Evolutionary conservation across 2,888 invertebrate species (phyloP), one percentile per base, ranked within the genome.

Genomic region (Trimorus sp.): DNA sequence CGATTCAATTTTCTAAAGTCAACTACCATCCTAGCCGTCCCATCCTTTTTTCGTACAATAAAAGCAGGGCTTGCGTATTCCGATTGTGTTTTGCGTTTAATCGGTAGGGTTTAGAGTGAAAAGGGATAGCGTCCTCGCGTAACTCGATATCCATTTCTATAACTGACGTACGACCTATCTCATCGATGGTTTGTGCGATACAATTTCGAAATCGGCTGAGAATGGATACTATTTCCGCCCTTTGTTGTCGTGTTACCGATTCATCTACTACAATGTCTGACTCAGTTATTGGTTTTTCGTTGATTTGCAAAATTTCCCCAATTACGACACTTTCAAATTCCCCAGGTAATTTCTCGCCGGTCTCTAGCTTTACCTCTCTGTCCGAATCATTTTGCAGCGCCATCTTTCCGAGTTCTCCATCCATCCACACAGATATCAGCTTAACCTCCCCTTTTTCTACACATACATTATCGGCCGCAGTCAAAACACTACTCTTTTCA

Each of bases 31-130:
- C 78, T 60, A 7, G 59, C 49, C 0, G 53, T 40, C 3, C 78
- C 82, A 26, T 82, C 80, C 16, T 77, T 74, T 37, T 82, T 83
- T 0, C 75, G 26, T 0, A 84, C 62, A 4, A 84, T 7, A 36
- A 84, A 84, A 0, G 74, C 81, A 1, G 81, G 74, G 68, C 75
- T 84, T 2, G 79, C 82, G n/a, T 56, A 58, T 2, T 66, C 65
- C 0, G 81, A 81, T 11, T 65, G 54, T 81, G 81, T 12, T 9
- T n/a, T 1, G 68, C 9, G 53, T 78, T 84, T 54, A 83, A 54
- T 15, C 56, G 16, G 69, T 79, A 82, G 0, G 79, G 82, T 56
- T 75, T 79, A 15, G 15, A 15, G 0, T n/a, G 45, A 3, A 83
- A 42, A 1, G 80, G 80, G 11, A 54, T 15, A 0, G 54, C 58